Evolutionary conservation across 1,140 invertebrate species (phyloP).

Genomic region (Drosophila melanica): DNA sequence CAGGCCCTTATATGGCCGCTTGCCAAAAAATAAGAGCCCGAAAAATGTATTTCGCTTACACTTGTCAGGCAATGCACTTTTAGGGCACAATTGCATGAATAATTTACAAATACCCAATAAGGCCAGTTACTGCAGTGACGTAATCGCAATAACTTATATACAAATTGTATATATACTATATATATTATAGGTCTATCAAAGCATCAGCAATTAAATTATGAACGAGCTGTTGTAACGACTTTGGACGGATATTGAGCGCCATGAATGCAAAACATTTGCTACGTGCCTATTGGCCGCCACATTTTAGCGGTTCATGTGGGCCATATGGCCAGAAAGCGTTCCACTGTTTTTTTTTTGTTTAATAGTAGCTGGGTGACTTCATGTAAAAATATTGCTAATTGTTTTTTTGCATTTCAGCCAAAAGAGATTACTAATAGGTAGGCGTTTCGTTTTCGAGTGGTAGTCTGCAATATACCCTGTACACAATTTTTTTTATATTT

Average conservation of each 20-base stretch:
- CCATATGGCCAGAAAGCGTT: slow-evolving; percentile 36
- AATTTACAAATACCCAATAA: slow-evolving; percentile 28
- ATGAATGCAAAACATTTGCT: slow-evolving; percentile 49
- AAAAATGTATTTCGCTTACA: slow-evolving; percentile 36
- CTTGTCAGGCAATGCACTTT: slow-evolving; percentile 65
- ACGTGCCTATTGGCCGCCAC: slow-evolving; percentile 40
- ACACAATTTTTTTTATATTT: not conserved
- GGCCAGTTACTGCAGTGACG: slow-evolving; percentile 33
- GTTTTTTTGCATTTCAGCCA: slow-evolving; percentile 22
- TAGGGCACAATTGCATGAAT: slow-evolving; percentile 50
- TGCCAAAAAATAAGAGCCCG: slow-evolving; percentile 51
- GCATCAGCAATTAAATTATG: slow-evolving; percentile 53
- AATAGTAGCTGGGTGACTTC: slow-evolving; percentile 36
- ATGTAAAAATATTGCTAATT: slow-evolving; percentile 47
- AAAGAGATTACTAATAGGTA: slow-evolving; percentile 23
- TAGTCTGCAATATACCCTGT: slow-evolving; percentile 1
- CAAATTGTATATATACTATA: slow-evolving; percentile 30
- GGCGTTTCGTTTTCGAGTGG: too few species aligned
- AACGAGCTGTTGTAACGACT: slow-evolving; percentile 59
- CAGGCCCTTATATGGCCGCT: slow-evolving; percentile 63
- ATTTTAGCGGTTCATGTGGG: slow-evolving; percentile 13
- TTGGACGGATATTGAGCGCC: slow-evolving; percentile 28
- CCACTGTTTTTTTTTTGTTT: not conserved
- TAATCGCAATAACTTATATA: slow-evolving; percentile 34
- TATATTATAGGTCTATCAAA: slow-evolving; percentile 32